These are phyloP conservation scores for Hesperia comma DNA, from an alignment of 2,888 invertebrate genomes.

Conservation along the genomic window DNA sequence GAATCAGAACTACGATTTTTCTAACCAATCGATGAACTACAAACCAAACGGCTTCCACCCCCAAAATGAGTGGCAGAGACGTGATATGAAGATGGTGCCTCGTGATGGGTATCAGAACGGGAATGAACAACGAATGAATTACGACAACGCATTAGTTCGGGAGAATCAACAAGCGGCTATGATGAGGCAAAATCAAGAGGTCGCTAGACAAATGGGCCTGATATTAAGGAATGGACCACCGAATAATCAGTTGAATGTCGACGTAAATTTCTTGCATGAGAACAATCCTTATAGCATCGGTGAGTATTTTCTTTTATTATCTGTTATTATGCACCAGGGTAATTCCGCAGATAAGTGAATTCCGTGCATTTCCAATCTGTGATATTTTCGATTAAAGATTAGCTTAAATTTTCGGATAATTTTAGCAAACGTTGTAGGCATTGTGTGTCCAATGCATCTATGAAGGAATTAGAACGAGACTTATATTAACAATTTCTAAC, in stretches of 20 bases:
- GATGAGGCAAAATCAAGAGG: slow-evolving; percentile 72
- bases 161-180: slow-evolving; percentile 63
- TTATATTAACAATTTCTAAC: too few species aligned
- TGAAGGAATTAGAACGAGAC: too few species aligned
- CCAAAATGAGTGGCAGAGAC: slow-evolving; percentile 68
- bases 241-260: slow-evolving; percentile 73
- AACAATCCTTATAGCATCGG: slow-evolving; percentile 74
- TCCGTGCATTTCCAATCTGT: too few species aligned
- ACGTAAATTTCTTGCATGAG: slow-evolving; percentile 75
- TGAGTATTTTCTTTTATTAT: slow-evolving; percentile 50
- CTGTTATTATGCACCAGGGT: background rate
- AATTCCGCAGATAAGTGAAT: too few species aligned
- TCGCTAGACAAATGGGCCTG: slow-evolving; percentile 74
- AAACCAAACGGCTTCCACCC: slow-evolving; percentile 70
- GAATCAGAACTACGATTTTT: slow-evolving; percentile 62
- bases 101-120: slow-evolving; percentile 59
- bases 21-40: slow-evolving; percentile 61
- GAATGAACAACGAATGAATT: slow-evolving; percentile 62
- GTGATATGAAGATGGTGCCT: slow-evolving; percentile 63
- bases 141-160: slow-evolving; percentile 58
- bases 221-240: slow-evolving; percentile 74
- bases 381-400: too few species aligned
- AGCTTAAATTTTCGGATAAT: too few species aligned
- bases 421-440: too few species aligned
- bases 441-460: too few species aligned